phyloP scores from a whole-genome alignment of 2,797 vertebrate species.

The Danio jaintianensis region DNA sequence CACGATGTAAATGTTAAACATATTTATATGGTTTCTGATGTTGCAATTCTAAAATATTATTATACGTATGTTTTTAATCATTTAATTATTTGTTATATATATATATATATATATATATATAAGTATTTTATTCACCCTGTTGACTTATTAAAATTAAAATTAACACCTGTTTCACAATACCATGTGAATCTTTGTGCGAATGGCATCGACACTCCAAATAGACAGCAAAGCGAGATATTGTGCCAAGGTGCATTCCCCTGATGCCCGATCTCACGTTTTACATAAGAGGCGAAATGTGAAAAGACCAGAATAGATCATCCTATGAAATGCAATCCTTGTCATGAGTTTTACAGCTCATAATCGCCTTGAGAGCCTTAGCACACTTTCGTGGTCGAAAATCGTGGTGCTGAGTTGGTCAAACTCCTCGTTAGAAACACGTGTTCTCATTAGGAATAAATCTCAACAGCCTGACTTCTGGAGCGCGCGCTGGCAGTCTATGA shows the following conservation, averaged over 20 bases:
- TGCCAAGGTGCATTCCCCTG: slow-evolving; percentile 1
- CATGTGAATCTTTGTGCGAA: background rate
- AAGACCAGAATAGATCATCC: slow-evolving; percentile 47
- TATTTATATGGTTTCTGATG: background rate
- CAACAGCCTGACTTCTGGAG: slow-evolving; percentile 42
- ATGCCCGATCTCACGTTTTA: slow-evolving; percentile 22
- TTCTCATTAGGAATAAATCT: slow-evolving; percentile 44
- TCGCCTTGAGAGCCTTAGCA: slow-evolving; percentile 58
- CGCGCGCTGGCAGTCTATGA: slow-evolving; percentile 10
- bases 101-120: background rate
- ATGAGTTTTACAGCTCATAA: slow-evolving; percentile 58
- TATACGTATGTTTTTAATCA: background rate
- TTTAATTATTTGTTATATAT: background rate
- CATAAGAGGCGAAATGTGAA: slow-evolving; percentile 40
- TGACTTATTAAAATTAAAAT: background rate
- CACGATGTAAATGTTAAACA: background rate
- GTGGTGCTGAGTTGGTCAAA: slow-evolving; percentile 38
- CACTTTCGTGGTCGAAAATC: slow-evolving; percentile 49
- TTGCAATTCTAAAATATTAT: background rate
- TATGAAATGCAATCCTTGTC: slow-evolving; percentile 58
- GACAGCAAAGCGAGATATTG: background rate
- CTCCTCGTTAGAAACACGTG: slow-evolving; percentile 38
- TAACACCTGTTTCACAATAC: background rate
- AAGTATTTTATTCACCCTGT: background rate
- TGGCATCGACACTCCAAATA: background rate